Conservation (phyloP, 2,888 invertebrate species). For the Drosophila emarginata region DNA sequence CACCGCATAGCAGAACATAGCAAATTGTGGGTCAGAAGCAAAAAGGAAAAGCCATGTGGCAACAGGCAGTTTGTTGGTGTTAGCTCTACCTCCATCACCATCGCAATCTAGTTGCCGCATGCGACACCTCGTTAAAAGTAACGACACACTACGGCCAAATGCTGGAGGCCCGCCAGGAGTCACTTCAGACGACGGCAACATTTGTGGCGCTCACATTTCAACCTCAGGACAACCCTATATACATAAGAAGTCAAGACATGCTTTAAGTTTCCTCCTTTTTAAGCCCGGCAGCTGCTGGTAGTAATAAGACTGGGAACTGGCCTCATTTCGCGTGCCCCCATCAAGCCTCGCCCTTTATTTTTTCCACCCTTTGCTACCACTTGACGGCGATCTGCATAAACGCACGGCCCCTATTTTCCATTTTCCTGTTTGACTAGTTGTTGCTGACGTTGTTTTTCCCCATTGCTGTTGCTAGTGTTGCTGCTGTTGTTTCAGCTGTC, state of each 20-base stretch:
- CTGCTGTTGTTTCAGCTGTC: conserved; percentile 29
- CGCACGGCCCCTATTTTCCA: conserved; percentile 44
- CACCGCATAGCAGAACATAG: background rate
- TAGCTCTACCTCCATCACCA: conserved; percentile 10
- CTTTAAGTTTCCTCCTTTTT: conserved; percentile 42
- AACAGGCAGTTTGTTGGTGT: conserved; percentile 60
- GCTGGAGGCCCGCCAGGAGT: conserved; percentile 44
- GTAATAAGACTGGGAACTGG: conserved; percentile 44
- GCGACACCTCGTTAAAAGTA: conserved; percentile 78
- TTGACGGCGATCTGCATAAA: conserved; percentile 74
- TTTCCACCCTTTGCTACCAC: conserved; percentile 42
- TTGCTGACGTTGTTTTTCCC: conserved; percentile 30
- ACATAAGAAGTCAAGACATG: conserved; percentile 40
- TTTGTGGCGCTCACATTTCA: conserved; percentile 43
- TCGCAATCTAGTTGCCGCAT: conserved; percentile 63
- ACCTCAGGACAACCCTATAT: conserved; percentile 23
- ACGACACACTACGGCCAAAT: conserved; percentile 60
- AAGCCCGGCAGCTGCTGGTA: conserved; percentile 31
- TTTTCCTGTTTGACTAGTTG: conserved; percentile 21
- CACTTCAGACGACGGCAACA: conserved; percentile 45
- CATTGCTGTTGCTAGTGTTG: conserved; percentile 32
- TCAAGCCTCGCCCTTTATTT: background rate
- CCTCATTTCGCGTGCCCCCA: conserved; percentile 60
- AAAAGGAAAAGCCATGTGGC: conserved; percentile 34
- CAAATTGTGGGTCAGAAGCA: background rate